Percentiles rank a stretch among this genome's conserved stretches.
phyloP scores from a whole-genome alignment of 2,888 invertebrate genomes.

The Strigamia maritima region DNA sequence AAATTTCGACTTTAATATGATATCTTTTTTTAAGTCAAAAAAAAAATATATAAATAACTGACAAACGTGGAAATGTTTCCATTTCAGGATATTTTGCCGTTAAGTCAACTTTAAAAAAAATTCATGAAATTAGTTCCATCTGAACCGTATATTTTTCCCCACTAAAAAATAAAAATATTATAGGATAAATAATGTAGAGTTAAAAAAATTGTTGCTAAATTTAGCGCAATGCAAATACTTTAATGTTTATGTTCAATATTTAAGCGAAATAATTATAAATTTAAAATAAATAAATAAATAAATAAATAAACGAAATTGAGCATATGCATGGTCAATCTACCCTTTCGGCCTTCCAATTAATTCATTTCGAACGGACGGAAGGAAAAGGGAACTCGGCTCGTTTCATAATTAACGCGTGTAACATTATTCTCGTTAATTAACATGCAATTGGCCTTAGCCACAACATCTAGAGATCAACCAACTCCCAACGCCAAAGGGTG shows the following conservation, averaged over 20 bases:
- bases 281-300: background rate
- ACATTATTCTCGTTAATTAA: conserved; percentile 31
- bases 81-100: background rate
- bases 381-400: conserved; percentile 23
- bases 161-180: background rate
- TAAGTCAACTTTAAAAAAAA: background rate
- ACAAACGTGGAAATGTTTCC: background rate
- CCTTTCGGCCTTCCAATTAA: background rate
- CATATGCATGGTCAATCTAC: conserved; percentile 10
- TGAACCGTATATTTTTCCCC: background rate
- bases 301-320: background rate
- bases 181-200: too few relatives aligned
- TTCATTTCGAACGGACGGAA: conserved; percentile 31
- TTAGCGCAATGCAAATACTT: too few relatives aligned
- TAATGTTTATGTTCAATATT: background rate
- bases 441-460: conserved; percentile 34
- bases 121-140: background rate
- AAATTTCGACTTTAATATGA: too few relatives aligned
- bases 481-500: conserved; percentile 5
- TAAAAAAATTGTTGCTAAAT: background rate
- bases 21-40: too few relatives aligned
- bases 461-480: conserved; percentile 24
- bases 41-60: background rate
- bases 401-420: conserved; percentile 34
- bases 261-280: background rate